Conservation (phyloP, 1,140 invertebrate genomes). For the Delia radicum region DNA sequence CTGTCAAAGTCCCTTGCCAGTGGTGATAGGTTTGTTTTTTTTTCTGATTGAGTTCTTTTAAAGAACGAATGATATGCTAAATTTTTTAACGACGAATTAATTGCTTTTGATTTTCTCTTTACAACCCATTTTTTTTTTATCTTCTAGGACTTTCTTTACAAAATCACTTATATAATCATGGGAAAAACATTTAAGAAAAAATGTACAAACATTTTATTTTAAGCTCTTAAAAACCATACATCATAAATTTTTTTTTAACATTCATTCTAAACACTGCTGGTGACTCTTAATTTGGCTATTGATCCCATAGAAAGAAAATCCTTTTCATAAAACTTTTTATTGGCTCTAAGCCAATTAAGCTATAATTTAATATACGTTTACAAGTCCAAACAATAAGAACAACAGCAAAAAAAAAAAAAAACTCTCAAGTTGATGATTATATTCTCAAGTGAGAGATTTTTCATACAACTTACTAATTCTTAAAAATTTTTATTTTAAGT, state of each 20-base stretch:
- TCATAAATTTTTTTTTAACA: neutral
- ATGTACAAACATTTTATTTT: neutral
- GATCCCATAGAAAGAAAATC: neutral
- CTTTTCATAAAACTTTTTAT: neutral
- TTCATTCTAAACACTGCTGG: neutral
- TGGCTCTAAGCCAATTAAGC: slow-evolving; percentile 17
- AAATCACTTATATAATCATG: too few relatives aligned
- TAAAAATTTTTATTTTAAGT: neutral
- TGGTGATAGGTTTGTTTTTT: too few relatives aligned
- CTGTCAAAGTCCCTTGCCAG: too few relatives aligned
- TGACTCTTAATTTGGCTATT: slow-evolving; percentile 13
- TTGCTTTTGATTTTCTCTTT: too few relatives aligned
- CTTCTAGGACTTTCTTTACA: too few relatives aligned
- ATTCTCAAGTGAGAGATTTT: slow-evolving; percentile 21
- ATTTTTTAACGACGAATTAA: too few relatives aligned
- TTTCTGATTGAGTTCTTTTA: too few relatives aligned
- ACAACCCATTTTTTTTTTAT: too few relatives aligned
- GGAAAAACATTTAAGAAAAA: too few relatives aligned
- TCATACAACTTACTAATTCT: slow-evolving; percentile 7
- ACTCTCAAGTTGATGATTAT: slow-evolving; percentile 3
- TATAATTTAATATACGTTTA: slow-evolving; percentile 11
- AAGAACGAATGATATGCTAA: too few relatives aligned
- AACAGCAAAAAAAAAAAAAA: neutral
- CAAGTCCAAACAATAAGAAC: neutral
- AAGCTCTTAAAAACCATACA: neutral